Percentiles rank a stretch among this genome's conserved stretches.
These are phyloP conservation scores for Tragelaphus buxtoni DNA, from an alignment of 2,113 vertebrate species.

Conservation along the genomic window DNA sequence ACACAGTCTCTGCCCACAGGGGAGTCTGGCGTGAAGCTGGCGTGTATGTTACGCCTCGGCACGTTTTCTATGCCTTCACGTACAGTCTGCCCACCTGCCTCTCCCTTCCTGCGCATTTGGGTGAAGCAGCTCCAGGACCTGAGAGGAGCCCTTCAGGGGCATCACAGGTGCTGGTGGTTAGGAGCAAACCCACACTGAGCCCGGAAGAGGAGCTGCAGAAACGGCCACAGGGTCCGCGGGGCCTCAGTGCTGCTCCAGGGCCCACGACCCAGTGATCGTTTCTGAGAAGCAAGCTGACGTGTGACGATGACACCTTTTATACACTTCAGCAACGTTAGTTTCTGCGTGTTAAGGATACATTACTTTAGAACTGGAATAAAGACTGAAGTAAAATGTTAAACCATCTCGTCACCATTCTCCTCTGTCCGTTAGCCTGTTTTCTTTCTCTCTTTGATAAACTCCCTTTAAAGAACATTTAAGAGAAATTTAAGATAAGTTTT, in stretches of 20 bases:
- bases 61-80: fast-evolving
- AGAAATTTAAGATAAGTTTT: background rate
- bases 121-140: background rate
- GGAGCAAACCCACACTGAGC: background rate
- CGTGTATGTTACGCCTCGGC: fast-evolving
- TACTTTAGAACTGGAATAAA: background rate
- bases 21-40: background rate
- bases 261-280: fast-evolving
- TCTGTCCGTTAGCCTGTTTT: background rate
- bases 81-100: background rate
- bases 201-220: background rate
- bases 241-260: fast-evolving
- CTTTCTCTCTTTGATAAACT: background rate
- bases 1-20: background rate
- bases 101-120: background rate
- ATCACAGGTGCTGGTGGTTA: background rate
- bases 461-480: background rate
- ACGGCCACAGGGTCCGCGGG: fast-evolving
- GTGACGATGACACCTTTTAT: background rate
- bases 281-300: background rate
- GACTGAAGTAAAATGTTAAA: background rate
- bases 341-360: background rate
- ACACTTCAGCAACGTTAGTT: background rate
- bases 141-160: background rate
- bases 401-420: background rate